phyloP scores from a whole-genome alignment of 2,797 vertebrate genomes.

The Anniella stebbinsi region DNA sequence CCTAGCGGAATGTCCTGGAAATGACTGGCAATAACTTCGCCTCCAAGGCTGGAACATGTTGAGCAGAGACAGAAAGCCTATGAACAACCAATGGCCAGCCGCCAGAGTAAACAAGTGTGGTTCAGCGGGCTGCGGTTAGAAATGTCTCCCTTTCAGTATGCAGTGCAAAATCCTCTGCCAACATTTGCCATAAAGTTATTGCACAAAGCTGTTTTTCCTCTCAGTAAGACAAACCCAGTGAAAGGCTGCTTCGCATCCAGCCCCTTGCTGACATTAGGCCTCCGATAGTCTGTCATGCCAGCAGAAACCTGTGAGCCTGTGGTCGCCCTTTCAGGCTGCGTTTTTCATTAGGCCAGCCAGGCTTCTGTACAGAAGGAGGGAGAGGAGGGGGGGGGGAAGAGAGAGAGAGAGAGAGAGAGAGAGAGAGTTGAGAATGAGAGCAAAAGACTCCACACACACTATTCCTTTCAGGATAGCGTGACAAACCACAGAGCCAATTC shows the following conservation, averaged over 20 bases:
- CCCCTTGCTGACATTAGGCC: conserved; percentile 80
- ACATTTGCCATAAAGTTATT: conserved; percentile 92
- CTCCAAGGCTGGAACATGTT: conserved; percentile 93
- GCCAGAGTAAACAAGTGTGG: conserved; percentile 97
- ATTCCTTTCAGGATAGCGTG: conserved; percentile 64
- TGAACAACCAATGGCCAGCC: conserved; percentile 94
- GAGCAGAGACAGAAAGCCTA: conserved; percentile 96
- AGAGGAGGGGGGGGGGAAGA: neutral
- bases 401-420: conserved; percentile 42
- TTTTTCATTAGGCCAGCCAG: conserved; percentile 81
- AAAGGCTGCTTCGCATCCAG: conserved; percentile 87
- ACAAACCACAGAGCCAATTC: conserved; percentile 54
- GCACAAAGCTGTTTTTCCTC: conserved; percentile 91
- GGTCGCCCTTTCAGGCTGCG: conserved; percentile 76
- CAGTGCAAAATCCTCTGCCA: conserved; percentile 89
- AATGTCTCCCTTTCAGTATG: conserved; percentile 94
- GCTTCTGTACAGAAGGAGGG: conserved; percentile 63
- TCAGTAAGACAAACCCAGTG: conserved; percentile 89
- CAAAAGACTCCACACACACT: conserved; percentile 50
- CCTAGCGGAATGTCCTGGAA: conserved; percentile 97
- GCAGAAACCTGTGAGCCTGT: conserved; percentile 81
- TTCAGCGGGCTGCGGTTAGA: conserved; percentile 96
- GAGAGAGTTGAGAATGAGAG: neutral
- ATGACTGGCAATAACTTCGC: conserved; percentile 96
- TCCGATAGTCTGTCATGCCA: conserved; percentile 81